phyloP scores from a whole-genome alignment of 2,888 invertebrate genomes.

The Xestia c-nigrum region DNA sequence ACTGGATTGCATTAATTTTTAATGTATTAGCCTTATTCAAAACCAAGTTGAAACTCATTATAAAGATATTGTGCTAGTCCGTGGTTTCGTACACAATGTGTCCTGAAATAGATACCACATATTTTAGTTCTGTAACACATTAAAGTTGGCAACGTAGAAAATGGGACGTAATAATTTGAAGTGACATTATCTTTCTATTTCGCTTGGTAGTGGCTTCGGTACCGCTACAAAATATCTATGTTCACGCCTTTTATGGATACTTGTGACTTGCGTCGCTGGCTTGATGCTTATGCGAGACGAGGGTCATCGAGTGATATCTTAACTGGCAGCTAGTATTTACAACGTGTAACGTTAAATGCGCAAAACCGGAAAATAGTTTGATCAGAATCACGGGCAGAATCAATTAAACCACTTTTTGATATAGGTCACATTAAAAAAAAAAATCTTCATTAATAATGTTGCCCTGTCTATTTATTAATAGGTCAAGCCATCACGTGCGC shows the following conservation, averaged over 20 bases:
- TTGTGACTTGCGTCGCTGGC: background rate
- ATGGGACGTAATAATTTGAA: slow-evolving; percentile 49
- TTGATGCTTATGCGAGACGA: background rate
- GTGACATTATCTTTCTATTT: slow-evolving; percentile 53
- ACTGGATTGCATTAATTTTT: too few species aligned
- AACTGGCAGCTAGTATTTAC: too few species aligned
- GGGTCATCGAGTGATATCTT: background rate
- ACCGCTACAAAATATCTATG: slow-evolving; percentile 21
- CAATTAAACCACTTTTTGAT: too few species aligned
- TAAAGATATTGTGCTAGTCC: background rate
- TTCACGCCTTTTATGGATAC: slow-evolving; percentile 32
- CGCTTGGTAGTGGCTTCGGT: slow-evolving; percentile 25
- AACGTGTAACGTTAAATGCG: too few species aligned
- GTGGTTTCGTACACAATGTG: slow-evolving; percentile 8
- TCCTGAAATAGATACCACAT: slow-evolving; percentile 17
- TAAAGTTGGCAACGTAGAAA: slow-evolving; percentile 45
- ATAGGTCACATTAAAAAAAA: too few species aligned
- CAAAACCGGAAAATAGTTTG: too few species aligned
- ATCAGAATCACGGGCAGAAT: too few species aligned
- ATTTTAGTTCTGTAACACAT: slow-evolving; percentile 34
- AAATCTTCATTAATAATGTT: too few species aligned
- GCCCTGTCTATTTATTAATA: too few species aligned
- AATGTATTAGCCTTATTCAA: too few species aligned
- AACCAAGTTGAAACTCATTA: too few species aligned
- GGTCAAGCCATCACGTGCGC: too few species aligned